Conservation (phyloP, 2,113 vertebrate species). For the Sebastes schlegelii region DNA sequence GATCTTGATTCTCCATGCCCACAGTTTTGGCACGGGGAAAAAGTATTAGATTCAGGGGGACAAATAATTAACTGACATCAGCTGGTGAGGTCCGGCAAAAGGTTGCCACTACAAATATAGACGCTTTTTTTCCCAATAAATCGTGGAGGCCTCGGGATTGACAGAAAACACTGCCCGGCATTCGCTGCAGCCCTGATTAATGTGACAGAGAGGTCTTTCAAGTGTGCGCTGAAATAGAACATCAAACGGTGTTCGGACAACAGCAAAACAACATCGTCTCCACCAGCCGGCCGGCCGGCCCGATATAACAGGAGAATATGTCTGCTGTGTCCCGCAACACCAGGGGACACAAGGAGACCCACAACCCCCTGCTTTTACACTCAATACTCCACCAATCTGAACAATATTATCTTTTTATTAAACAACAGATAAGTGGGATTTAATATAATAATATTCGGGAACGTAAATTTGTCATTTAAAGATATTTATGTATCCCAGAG, state of each 20-base stretch:
- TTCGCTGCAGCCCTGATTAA: slow-evolving; percentile 80
- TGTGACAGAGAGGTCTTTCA: slow-evolving; percentile 82
- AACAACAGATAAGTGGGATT: too few species aligned
- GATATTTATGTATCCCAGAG: too few species aligned
- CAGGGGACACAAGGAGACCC: slow-evolving; percentile 13
- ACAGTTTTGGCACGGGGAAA: slow-evolving; percentile 81
- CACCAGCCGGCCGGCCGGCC: slow-evolving; percentile 2
- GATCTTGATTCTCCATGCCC: slow-evolving; percentile 81
- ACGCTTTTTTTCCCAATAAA: slow-evolving; percentile 79
- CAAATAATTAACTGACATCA: slow-evolving; percentile 91
- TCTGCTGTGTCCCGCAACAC: not conserved
- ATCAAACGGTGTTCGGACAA: slow-evolving; percentile 74
- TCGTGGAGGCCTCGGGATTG: slow-evolving; percentile 75
- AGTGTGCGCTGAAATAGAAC: slow-evolving; percentile 81
- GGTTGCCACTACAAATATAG: slow-evolving; percentile 87
- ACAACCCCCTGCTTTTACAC: not conserved
- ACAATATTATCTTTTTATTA: not conserved
- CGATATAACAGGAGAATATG: slow-evolving; percentile 18
- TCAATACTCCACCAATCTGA: not conserved
- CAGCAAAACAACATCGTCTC: slow-evolving; percentile 62
- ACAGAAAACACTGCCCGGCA: slow-evolving; percentile 77
- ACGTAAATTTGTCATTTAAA: too few species aligned
- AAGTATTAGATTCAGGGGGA: slow-evolving; percentile 89
- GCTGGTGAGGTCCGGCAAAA: slow-evolving; percentile 82
- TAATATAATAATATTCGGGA: too few species aligned